Evolutionary conservation across 2,888 invertebrate species (phyloP), one percentile per base, ranked within the genome.

Genomic region (Gisinianus flammeolus): DNA sequence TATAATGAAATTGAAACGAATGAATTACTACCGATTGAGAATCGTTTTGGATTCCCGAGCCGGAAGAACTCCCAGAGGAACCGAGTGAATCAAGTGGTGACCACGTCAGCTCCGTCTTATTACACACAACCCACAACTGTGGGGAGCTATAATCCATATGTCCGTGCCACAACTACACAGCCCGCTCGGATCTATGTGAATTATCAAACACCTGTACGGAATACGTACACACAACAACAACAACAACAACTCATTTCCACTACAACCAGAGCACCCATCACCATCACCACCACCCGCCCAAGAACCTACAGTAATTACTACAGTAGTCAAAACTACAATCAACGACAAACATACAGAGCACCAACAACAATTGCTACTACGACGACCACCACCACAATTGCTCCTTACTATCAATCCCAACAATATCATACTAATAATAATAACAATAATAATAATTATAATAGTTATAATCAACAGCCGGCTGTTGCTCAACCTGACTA

Each of bases 1-100:
- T 83, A 82, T 75, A 84, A 84, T 72, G 84, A 85, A 62, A 81
- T 84, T 58, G 84, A 84, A 28, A 81, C 82, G 2, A 85, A 85
- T 73, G 85, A 85, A 64, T 80, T 84, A 28, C 30, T 78, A 12
- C 73, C 79, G 2, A 73, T 79, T 22, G 79, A 72, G 12, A 77
- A 68, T 52, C 71, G 80, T 10, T 73, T 69, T 22, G 76, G 75
- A n/a, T 79, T 77, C 76, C 79, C 78, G 3, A 35, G 72, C 30
- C 56, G 76, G 28, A 69, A 77, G 54, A 76, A 70, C 22, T 64
- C 72, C 8, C 33, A 33, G n/a, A 58, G 73, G 12, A 44, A 66
- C 24, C n/a, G 76, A 4, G 33, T 3, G 28, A 76, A 76, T 56
- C 62, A 56, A 58, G 16, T 76, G 24, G 62, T 70, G 4, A 72